Conservation (phyloP, 2,113 vertebrate species). For the Lophotis ruficrista region DNA sequence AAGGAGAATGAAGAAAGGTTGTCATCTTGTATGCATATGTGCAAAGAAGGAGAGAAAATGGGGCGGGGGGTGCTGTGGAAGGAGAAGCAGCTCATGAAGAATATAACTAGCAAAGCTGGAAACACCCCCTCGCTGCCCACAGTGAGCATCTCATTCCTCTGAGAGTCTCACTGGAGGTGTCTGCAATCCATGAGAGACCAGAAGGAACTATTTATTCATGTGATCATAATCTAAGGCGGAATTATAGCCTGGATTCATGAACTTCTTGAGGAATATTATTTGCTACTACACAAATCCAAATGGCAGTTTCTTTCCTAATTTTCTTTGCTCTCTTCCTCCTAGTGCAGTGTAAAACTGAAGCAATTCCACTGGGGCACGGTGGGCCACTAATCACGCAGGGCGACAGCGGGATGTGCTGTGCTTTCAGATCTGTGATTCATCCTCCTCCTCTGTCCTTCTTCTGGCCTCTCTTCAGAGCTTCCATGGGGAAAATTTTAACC, state of each 20-base stretch:
- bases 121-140: slow-evolving; percentile 35
- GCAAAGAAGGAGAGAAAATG: background rate
- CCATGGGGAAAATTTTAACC: background rate
- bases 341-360: background rate
- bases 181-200: background rate
- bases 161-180: background rate
- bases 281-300: background rate
- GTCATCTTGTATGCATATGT: background rate
- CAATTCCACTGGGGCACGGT: background rate
- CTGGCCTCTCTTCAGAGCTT: background rate
- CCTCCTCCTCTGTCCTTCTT: background rate
- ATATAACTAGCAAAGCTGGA: background rate
- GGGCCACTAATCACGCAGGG: background rate
- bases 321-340: background rate
- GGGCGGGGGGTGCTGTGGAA: background rate
- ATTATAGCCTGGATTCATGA: background rate
- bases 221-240: background rate
- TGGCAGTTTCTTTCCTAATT: background rate
- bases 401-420: background rate
- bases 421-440: background rate
- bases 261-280: background rate
- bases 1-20: background rate
- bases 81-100: background rate
- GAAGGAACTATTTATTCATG: background rate
- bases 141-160: background rate